Base-by-base conservation (phyloP, 2,888 invertebrate genomes). In the Andrena chrysosceles region DNA sequence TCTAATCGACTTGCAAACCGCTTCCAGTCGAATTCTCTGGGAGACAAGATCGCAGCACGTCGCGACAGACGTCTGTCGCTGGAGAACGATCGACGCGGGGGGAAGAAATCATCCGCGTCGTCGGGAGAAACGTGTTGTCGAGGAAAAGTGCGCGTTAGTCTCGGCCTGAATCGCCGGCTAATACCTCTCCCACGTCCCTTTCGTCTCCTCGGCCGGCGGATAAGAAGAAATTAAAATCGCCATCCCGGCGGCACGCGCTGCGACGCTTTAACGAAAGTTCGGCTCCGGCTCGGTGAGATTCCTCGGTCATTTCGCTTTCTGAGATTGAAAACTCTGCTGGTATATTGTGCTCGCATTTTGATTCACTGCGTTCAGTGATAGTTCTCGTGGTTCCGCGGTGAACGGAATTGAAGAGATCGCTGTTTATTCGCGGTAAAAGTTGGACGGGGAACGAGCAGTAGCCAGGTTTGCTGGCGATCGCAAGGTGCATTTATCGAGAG, bases 91-190 rank as follows among this genome's bases (percentile, higher is more conserved):
- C 56, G 77, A 48, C 62, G 29, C 35, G 63, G 52, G 26, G 70
- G 77, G 81, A 87, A 83, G 85, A 87, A 87, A 87, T 88, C 83
- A 86, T 88, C 88, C 88, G 78, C 76, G 77, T 85, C 87, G 75
- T 52, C 60, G 78, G 63, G 88, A 87, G 88, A 93, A 93, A 94
- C 92, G 92, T 89, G 90, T 33, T 23, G 67, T 88, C 88, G 90
- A 90, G 93, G 93, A 93, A 94, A 93, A 93, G 93, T 94, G 92
- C 91, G 89, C 93, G 92, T 93, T 93, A 93, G 94, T 94, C 93
- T 91, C 93, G 93, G 93, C 93, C 94, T 93, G 93, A 93, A 93
- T 94, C 93, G 90, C 89, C 90, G 84, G 87, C 88, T 93, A 94
- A 94, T 94, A 89, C 90, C 89, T 91, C 89, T 85, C 85, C 87